Evolutionary conservation across 92 coral and sea anemone species (phyloP).

Genomic region (Epizoanthus scotinus): DNA sequence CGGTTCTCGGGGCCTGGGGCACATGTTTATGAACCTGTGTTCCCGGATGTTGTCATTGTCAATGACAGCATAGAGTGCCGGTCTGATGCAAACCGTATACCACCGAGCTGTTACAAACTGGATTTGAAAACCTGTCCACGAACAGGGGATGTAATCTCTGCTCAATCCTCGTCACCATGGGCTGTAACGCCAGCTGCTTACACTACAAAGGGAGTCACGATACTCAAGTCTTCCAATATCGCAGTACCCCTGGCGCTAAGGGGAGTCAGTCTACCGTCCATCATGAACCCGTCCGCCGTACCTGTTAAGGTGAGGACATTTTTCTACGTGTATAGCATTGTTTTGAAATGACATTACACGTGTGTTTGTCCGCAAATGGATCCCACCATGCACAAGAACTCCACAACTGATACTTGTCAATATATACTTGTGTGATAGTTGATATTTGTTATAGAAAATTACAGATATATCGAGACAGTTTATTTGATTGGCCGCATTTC

Average conservation of each 20-base stretch:
- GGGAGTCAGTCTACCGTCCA: conserved; percentile 50
- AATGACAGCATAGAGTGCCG: conserved; percentile 37
- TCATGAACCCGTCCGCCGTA: conserved; percentile 23
- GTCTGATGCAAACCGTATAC: conserved; percentile 19
- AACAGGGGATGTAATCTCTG: conserved; percentile 31
- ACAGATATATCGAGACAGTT: too few relatives aligned
- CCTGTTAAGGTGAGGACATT: conserved; percentile 24
- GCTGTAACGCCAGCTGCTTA: conserved; percentile 19
- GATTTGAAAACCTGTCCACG: conserved; percentile 47
- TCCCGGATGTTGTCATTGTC: conserved; percentile 56
- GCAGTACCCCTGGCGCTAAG: conserved; percentile 56
- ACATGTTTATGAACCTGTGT: conserved; percentile 38
- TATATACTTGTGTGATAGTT: too few relatives aligned
- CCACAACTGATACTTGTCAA: too few relatives aligned
- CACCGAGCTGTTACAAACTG: conserved; percentile 59
- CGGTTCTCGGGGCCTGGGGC: conserved; percentile 63
- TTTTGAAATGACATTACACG: too few relatives aligned
- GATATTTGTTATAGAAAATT: too few relatives aligned
- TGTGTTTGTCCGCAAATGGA: too few relatives aligned
- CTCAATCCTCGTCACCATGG: conserved; percentile 64
- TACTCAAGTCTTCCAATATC: conserved; percentile 30
- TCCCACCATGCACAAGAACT: too few relatives aligned
- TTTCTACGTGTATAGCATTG: too few relatives aligned
- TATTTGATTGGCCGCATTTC: too few relatives aligned
- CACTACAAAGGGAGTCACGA: conserved; percentile 57